phyloP scores from a whole-genome alignment of 2,888 invertebrate genomes.

The Folsomia manolachei region DNA sequence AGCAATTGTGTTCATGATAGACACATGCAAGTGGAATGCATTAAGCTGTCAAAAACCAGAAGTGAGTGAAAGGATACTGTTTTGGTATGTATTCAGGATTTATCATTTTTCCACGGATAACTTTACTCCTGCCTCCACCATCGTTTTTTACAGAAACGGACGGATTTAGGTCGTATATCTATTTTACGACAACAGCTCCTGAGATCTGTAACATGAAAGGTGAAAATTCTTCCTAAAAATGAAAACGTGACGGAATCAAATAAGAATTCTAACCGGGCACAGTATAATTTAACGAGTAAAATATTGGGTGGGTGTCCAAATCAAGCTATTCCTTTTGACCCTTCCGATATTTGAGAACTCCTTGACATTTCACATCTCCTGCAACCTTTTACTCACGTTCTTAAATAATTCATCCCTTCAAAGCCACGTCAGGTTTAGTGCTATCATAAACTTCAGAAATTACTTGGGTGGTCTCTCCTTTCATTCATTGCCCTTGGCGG shows the following conservation, averaged over 20 bases:
- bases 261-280: too few species aligned
- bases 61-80: background rate
- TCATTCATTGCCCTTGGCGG: too few species aligned
- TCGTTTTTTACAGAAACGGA: too few species aligned
- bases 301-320: background rate
- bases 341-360: background rate
- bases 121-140: too few species aligned
- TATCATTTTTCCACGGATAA: background rate
- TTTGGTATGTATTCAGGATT: too few species aligned
- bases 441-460: background rate
- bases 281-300: background rate
- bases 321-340: too few species aligned
- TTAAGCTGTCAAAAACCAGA: slow-evolving; percentile 26
- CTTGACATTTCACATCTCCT: background rate
- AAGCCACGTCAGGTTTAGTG: background rate
- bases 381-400: background rate
- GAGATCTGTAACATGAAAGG: too few species aligned
- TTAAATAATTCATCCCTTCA: background rate
- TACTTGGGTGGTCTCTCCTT: too few species aligned
- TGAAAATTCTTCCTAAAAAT: too few species aligned
- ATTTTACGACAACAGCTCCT: background rate
- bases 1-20: slow-evolving; percentile 30
- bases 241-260: too few species aligned
- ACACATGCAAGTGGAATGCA: slow-evolving; percentile 39
- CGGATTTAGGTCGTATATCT: too few species aligned